phyloP scores from a whole-genome alignment of 2,113 vertebrate genomes.

The Typhlomys cinereus region DNA sequence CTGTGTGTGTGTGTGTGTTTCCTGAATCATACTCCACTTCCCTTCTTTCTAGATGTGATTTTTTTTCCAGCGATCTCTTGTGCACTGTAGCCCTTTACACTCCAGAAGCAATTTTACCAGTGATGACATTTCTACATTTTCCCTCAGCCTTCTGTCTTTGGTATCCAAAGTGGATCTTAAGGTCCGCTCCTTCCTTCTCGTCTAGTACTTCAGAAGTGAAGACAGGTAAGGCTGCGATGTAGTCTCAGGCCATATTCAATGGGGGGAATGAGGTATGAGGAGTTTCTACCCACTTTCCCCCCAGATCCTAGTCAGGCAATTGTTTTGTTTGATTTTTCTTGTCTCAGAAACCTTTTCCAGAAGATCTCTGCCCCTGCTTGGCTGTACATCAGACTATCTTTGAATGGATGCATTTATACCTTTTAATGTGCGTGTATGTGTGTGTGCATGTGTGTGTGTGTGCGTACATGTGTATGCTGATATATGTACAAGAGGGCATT shows the following conservation, averaged over 20 bases:
- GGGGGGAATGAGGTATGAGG: background rate
- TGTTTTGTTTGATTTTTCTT: background rate
- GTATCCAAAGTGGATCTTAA: background rate
- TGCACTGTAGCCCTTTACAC: background rate
- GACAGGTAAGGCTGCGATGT: accelerated
- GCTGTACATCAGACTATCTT: background rate
- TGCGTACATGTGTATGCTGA: too few species aligned
- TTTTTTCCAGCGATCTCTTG: background rate
- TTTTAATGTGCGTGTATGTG: too few species aligned
- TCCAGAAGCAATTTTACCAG: background rate
- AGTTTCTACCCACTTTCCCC: background rate
- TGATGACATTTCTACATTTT: background rate
- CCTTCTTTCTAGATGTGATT: background rate
- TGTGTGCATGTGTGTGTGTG: too few species aligned
- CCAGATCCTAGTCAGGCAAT: background rate
- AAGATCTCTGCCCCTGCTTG: background rate
- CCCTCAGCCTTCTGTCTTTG: background rate
- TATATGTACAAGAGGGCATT: too few species aligned
- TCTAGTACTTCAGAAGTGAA: background rate
- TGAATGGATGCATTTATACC: background rate
- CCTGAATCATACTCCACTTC: background rate
- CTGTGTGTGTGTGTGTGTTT: too few species aligned
- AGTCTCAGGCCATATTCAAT: accelerated
- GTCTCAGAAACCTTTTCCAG: background rate
- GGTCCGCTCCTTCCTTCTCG: background rate